phyloP scores from a whole-genome alignment of 2,113 vertebrate species.

The Columba janthina region DNA sequence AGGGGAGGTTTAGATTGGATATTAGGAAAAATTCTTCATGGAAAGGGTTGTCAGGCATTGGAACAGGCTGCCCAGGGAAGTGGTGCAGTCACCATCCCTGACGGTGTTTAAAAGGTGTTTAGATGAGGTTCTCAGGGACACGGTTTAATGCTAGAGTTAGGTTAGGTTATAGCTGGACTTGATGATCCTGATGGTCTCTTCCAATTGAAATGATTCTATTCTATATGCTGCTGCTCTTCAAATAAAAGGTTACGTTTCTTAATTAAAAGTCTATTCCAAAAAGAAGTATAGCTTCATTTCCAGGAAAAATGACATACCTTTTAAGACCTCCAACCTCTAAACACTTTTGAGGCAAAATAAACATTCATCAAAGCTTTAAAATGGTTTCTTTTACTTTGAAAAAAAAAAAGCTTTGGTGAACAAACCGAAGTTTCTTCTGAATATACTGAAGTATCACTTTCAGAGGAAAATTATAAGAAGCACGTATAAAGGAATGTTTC shows the following conservation, averaged over 20 bases:
- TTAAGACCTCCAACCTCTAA: neutral
- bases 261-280: neutral
- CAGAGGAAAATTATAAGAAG: neutral
- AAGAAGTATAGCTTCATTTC: neutral
- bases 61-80: no score
- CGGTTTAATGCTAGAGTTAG: no score
- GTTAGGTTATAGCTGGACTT: no score
- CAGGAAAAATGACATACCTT: neutral
- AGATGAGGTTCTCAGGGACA: no score
- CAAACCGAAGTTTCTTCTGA: neutral
- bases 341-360: neutral
- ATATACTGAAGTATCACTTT: neutral
- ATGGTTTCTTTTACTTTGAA: neutral
- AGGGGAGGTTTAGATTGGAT: no score
- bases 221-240: neutral
- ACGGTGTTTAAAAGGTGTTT: no score
- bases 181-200: no score
- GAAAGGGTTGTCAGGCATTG: no score
- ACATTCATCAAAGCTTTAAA: neutral
- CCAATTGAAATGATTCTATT: no score
- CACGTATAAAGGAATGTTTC: neutral
- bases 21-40: no score
- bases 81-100: no score
- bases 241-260: neutral
- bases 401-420: neutral